A percentile compares a stretch with the other conserved stretches of the same genome.
Evolutionary conservation across 2,113 vertebrate genomes (phyloP).

Genomic region (Xenotilapia caudafasciata): DNA sequence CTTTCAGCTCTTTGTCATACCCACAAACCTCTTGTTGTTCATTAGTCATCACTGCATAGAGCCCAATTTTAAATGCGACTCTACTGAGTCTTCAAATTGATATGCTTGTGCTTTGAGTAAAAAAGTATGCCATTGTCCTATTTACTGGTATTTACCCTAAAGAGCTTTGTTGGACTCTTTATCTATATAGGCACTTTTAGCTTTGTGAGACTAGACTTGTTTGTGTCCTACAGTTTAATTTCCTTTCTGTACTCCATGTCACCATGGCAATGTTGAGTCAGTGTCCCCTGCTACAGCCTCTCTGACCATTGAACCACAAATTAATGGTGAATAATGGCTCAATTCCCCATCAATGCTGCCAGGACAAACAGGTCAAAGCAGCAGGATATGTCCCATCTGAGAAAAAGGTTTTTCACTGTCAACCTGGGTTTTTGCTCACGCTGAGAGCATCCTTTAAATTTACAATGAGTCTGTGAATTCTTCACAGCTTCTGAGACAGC

Average conservation of each 20-base stretch:
- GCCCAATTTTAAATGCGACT: background rate
- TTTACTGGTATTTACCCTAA: background rate
- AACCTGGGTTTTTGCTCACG: background rate
- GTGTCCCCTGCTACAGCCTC: background rate
- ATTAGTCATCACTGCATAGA: background rate
- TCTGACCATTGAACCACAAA: background rate
- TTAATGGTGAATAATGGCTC: background rate
- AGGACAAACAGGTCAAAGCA: background rate
- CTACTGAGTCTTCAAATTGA: background rate
- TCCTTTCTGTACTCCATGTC: background rate
- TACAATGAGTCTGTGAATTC: constrained; percentile 16
- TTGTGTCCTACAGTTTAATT: background rate
- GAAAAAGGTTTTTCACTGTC: background rate
- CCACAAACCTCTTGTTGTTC: background rate
- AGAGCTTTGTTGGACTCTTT: background rate
- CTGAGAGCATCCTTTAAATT: constrained; percentile 3
- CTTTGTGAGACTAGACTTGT: background rate
- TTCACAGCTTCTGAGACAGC: constrained; percentile 15
- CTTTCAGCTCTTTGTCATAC: background rate
- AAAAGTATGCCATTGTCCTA: background rate
- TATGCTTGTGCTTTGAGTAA: background rate
- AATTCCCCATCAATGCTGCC: constrained; percentile 1
- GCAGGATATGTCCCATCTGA: background rate
- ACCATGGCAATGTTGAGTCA: background rate
- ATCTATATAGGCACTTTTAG: background rate